Conservation (phyloP, 2,113 vertebrate species). For the Coryphaenoides rupestris region DNA sequence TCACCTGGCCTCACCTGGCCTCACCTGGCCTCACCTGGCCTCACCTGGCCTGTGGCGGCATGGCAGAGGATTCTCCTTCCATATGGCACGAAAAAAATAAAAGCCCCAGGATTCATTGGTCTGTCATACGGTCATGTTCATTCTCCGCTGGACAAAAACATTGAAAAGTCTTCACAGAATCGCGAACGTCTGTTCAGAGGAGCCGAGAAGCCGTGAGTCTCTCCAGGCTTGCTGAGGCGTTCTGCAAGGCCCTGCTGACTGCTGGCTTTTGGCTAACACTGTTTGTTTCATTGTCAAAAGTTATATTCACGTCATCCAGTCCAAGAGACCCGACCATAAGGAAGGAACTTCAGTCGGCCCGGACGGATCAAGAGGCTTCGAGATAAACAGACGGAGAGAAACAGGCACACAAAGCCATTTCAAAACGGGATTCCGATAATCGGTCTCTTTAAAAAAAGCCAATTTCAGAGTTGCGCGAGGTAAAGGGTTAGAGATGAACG, state of each 20-base stretch:
- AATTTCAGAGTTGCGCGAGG: not conserved
- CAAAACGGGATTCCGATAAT: not conserved
- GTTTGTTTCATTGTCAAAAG: too few relatives aligned
- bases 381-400: slow-evolving; percentile 20
- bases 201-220: slow-evolving; percentile 36
- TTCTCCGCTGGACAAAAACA: slow-evolving; percentile 44
- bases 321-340: slow-evolving; percentile 20
- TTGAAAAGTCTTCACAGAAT: slow-evolving; percentile 22
- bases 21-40: too few relatives aligned
- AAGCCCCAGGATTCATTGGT: slow-evolving; percentile 23
- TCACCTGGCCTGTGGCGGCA: too few relatives aligned
- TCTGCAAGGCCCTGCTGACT: slow-evolving; percentile 22
- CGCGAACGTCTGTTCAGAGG: slow-evolving; percentile 45
- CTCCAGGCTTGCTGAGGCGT: slow-evolving; percentile 23
- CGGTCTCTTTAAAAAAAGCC: not conserved
- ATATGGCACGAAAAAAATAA: slow-evolving; percentile 15
- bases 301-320: slow-evolving; percentile 27
- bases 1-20: too few relatives aligned
- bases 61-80: not conserved
- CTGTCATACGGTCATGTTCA: slow-evolving; percentile 22
- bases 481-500: slow-evolving; percentile 2
- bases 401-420: not conserved
- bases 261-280: slow-evolving; percentile 38
- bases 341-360: not conserved
- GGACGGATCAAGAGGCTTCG: not conserved